Percentiles rank a stretch among this genome's conserved stretches.
phyloP scores from a whole-genome alignment of 2,797 vertebrate species.

The Pseudotriccus pelzelni region DNA sequence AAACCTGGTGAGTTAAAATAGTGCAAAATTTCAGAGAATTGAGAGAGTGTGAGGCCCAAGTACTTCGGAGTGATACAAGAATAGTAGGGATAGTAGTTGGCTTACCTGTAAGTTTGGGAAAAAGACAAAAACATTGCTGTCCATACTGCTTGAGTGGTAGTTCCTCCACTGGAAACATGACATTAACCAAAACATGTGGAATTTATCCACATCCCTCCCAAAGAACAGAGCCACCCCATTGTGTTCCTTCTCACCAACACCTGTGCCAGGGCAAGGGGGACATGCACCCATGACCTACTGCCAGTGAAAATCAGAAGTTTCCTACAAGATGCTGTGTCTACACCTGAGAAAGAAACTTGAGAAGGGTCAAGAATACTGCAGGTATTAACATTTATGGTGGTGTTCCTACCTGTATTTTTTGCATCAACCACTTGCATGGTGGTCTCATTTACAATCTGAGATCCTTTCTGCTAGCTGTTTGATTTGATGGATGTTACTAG shows the following conservation, averaged over 20 bases:
- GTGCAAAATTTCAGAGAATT: background rate
- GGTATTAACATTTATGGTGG: background rate
- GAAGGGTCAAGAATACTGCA: background rate
- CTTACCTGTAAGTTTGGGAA: background rate
- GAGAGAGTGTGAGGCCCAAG: background rate
- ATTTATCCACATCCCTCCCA: background rate
- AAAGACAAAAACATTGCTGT: background rate
- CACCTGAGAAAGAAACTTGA: background rate
- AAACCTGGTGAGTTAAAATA: background rate
- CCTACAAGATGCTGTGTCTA: background rate
- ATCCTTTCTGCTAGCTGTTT: background rate
- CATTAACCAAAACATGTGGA: background rate
- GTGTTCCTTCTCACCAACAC: background rate
- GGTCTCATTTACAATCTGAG: background rate
- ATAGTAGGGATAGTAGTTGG: background rate
- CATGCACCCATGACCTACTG: too few relatives aligned
- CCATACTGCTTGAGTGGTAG: background rate
- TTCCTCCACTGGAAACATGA: background rate
- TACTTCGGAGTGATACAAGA: background rate
- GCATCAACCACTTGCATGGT: background rate
- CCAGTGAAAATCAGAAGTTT: rapidly evolving
- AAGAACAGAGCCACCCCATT: background rate
- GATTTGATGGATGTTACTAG: background rate
- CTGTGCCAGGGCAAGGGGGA: background rate
- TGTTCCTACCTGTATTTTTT: background rate